phyloP scores from a whole-genome alignment of 2,797 vertebrate species.

The Loriculus beryllinus region DNA sequence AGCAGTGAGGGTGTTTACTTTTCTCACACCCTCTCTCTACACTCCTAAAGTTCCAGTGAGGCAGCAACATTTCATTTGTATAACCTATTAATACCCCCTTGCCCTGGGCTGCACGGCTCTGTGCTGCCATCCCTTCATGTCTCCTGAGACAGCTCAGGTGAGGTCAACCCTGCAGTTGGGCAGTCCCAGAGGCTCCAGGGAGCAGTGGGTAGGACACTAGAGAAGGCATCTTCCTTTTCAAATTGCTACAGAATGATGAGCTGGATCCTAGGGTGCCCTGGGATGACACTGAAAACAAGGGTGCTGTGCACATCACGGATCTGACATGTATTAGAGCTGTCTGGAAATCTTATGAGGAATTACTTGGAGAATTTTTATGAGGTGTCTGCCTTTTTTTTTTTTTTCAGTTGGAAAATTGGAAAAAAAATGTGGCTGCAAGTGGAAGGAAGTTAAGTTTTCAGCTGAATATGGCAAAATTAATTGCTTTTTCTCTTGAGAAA shows the following conservation, averaged over 20 bases:
- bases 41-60: background rate
- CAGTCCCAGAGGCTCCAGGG: background rate
- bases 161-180: background rate
- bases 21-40: background rate
- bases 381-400: background rate
- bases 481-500: background rate
- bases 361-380: background rate
- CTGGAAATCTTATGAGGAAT: background rate
- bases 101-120: background rate
- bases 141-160: background rate
- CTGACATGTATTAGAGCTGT: accelerated
- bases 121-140: background rate
- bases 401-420: background rate
- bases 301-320: background rate
- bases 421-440: background rate
- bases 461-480: background rate
- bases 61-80: background rate
- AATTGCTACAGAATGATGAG: background rate
- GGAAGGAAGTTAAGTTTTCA: background rate
- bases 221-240: background rate
- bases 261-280: accelerated
- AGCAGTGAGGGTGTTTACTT: background rate
- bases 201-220: accelerated
- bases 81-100: background rate
- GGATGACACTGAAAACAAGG: background rate